phyloP scores from a whole-genome alignment of 2,113 vertebrate genomes.

The Cynoglossus semilaevis region DNA sequence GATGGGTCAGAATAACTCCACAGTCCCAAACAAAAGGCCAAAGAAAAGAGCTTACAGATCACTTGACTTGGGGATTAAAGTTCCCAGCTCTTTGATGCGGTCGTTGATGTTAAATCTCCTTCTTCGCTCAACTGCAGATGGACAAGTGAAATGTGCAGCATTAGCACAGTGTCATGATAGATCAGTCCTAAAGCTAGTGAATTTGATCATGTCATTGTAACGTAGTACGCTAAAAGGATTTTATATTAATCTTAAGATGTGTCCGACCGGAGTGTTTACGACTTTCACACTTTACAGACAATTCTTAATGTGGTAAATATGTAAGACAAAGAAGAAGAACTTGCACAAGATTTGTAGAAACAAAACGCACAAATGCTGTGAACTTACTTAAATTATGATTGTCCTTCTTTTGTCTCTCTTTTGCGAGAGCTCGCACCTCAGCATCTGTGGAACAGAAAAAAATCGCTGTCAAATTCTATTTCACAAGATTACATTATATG shows the following conservation, averaged over 20 bases:
- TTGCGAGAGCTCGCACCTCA: slow-evolving; percentile 75
- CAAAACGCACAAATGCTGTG: neutral
- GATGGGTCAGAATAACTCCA: neutral
- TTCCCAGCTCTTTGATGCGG: slow-evolving; percentile 91
- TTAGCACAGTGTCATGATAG: too few species aligned
- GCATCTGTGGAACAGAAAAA: slow-evolving; percentile 55
- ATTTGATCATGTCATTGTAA: neutral
- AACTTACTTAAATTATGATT: slow-evolving; percentile 92
- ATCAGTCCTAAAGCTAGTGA: neutral
- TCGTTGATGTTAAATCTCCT: slow-evolving; percentile 93
- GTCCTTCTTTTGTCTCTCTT: slow-evolving; percentile 94
- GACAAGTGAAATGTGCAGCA: neutral
- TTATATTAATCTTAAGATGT: too few species aligned
- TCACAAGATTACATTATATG: too few species aligned
- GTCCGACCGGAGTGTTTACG: too few species aligned
- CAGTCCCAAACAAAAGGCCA: neutral
- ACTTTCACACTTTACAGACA: too few species aligned
- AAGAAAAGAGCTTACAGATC: slow-evolving; percentile 82
- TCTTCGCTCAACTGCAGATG: slow-evolving; percentile 84
- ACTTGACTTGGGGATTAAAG: slow-evolving; percentile 88
- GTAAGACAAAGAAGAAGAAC: too few species aligned
- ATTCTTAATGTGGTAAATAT: too few species aligned
- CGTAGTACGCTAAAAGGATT: too few species aligned
- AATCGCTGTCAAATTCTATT: neutral
- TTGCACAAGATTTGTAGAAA: neutral